phyloP scores from a whole-genome alignment of 2,888 invertebrate species.

The Caenorhabditis sulstoni region DNA sequence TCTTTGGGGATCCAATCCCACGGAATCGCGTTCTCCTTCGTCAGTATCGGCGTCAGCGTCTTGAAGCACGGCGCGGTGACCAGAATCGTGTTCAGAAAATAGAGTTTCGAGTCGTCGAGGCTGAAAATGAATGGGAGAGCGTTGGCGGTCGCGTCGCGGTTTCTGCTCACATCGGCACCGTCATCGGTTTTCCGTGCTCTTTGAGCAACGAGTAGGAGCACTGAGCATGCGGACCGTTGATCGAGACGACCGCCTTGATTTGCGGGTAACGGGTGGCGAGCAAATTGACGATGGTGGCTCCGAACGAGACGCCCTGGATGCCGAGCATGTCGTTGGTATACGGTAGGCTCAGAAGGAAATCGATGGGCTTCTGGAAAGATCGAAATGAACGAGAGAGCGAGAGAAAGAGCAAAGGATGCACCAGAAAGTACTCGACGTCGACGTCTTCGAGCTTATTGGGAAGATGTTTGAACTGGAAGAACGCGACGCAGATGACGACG shows the following conservation, averaged over 20 bases:
- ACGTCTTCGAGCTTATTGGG: conserved; percentile 58
- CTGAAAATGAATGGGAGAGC: too few species aligned
- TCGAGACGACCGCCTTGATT: conserved; percentile 61
- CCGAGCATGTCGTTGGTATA: conserved; percentile 59
- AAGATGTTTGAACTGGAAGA: conserved; percentile 64
- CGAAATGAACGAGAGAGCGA: too few species aligned
- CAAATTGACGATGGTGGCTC: conserved; percentile 59
- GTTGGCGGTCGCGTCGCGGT: too few species aligned
- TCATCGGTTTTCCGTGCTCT: conserved; percentile 57
- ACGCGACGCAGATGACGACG: conserved; percentile 61
- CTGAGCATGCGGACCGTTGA: conserved; percentile 57
- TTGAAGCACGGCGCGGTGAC: conserved; percentile 44
- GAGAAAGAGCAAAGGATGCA: too few species aligned
- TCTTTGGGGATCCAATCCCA: conserved; percentile 58
- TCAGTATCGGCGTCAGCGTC: conserved; percentile 33
- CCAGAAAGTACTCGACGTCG: conserved; percentile 58
- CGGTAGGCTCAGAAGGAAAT: conserved; percentile 53
- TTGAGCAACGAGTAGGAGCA: conserved; percentile 47
- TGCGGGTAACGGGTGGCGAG: conserved; percentile 57
- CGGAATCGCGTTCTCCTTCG: conserved; percentile 52
- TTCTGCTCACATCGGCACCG: conserved; percentile 35
- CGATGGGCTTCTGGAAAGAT: conserved; percentile 49
- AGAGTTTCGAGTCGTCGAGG: conserved; percentile 48
- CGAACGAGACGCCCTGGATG: conserved; percentile 64
- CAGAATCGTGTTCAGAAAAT: conserved; percentile 57